Evolutionary conservation across 2,113 vertebrate species (phyloP), one percentile per base, ranked within the genome.

Genomic region (Setophaga coronata): DNA sequence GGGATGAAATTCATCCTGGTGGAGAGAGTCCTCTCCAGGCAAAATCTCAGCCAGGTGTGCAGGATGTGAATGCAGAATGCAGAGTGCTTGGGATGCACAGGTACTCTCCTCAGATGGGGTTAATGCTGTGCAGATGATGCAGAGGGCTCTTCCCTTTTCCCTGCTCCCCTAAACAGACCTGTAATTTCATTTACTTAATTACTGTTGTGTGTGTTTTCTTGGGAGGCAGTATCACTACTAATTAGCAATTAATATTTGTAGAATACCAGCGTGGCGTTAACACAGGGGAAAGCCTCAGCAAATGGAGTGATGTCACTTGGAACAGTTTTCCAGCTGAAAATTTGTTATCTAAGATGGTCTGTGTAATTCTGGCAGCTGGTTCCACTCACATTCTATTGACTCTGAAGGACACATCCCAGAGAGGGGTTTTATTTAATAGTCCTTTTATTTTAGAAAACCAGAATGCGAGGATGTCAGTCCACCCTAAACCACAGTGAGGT

Each of bases 101-200:
- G 7, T 51, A 12, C 31, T 6, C 12, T 25, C 14, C 23, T 72
- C 56, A 64, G 15, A 24, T 19, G 38, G 62, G 78, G 31, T 45
- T 90, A 6, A 45, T 54, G 45, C 50, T 80, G 2, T 67, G 36
- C 40, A 53, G 56, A 29, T 31, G 69, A 34, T 74, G 51, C 60
- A 71, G 28, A 71, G 40, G 33, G 33, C 21, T 56, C 50, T 72
- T 71, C 60, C 19, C 18, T 70, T 87, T 42, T 45, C 54, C n/a
- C 53, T 82, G 70, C 36, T 90, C 58, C 70, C 62, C 77, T 95
- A 67, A 84, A 69, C 45, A 70, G 51, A 67, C 34, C 57, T 87
- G 53, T 84, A 56, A 89, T 78, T 96, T 93, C 28, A 61, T 91
- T 89, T 79, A 60, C 73, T 86, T 95, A 90, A 95, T 93, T 79